Base-by-base conservation (phyloP, 2,113 vertebrate genomes). In the Laticauda laticaudata region DNA sequence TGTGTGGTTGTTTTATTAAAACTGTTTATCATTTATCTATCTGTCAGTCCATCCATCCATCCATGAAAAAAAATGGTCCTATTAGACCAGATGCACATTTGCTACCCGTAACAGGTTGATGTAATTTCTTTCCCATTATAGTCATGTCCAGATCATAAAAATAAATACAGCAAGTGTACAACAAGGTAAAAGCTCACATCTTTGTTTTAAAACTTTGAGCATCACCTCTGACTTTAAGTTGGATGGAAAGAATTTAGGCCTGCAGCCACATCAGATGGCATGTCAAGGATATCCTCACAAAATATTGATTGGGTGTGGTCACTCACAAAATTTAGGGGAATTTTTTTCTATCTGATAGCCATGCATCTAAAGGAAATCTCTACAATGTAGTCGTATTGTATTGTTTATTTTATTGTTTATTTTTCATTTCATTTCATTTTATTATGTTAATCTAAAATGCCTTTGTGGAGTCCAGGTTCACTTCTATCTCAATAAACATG, bases 1-100 rank as follows among this genome's bases (percentile, higher is more conserved):
- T 95, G 96, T 95, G 96, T 96, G 96, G 96, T 94, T 97, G 97
- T 96, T 97, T 96, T 97, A 97, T 97, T 61, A 90, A 94, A 96
- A 96, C 95, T 89, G 92, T 93, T 96, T 29, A 43, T 64, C 89
- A 21, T 90, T 15, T 51, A 29, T 20, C 43, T 51, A 3, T 89
- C 15, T n/a, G 1, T 15, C 26, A 5, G 18, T 23, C 56, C 9
- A 10, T 61, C 9, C 59, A 61, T 64, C 59, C 59, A 11, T 26
- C 59, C 61, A 29, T n/a, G 4, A 9, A 53, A 69, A 61, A 51
- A 87, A 75, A 91, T 94, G 93, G 45, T 61, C 86, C 90, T 69
- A 92, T 53, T 51, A n/a, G 8, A 69, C 94, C 75, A 94, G 87
- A 92, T 53, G 87, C 87, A 93, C 87, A 54, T 53, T 87, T 94